Evolutionary conservation across 1,140 invertebrate species (phyloP).

Genomic region (Myzus persicae): DNA sequence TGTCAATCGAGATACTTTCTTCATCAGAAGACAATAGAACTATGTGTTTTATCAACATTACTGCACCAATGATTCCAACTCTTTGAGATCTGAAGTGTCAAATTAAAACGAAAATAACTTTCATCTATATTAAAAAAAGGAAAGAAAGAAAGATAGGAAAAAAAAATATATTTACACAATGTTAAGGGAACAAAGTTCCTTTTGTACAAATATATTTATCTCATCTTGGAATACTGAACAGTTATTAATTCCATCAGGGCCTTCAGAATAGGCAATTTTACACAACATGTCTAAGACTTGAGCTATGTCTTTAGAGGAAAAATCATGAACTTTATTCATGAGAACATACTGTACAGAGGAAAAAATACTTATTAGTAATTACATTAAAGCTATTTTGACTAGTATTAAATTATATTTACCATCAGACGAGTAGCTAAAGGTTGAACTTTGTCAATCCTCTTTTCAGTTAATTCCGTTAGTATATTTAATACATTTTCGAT

Average conservation of each 20-base stretch:
- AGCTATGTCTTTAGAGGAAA: constrained; percentile 69
- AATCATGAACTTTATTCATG: constrained; percentile 69
- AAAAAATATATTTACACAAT: constrained; percentile 63
- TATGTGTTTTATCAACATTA: constrained; percentile 67
- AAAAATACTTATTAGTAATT: not conserved
- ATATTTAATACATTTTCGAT: constrained; percentile 60
- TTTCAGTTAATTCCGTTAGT: constrained; percentile 59
- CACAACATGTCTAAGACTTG: constrained; percentile 68
- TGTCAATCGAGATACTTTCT: constrained; percentile 62
- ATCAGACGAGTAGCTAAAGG: constrained; percentile 60
- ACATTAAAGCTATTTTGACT: not conserved
- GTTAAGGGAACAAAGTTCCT: constrained; percentile 69
- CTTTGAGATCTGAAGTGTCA: constrained; percentile 55
- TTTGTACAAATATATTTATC: constrained; percentile 71
- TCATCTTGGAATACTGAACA: constrained; percentile 68
- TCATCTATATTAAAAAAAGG: not conserved
- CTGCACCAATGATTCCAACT: constrained; percentile 65
- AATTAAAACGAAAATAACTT: constrained; percentile 54
- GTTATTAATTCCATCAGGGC: constrained; percentile 63
- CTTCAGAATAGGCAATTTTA: constrained; percentile 67
- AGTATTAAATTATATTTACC: not conserved
- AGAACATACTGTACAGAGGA: constrained; percentile 62
- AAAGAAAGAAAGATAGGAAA: no score
- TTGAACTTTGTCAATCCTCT: constrained; percentile 60
- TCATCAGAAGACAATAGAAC: constrained; percentile 62